These are phyloP conservation scores for Eupsilia transversa DNA, from an alignment of 2,888 invertebrate genomes.

Conservation along the genomic window DNA sequence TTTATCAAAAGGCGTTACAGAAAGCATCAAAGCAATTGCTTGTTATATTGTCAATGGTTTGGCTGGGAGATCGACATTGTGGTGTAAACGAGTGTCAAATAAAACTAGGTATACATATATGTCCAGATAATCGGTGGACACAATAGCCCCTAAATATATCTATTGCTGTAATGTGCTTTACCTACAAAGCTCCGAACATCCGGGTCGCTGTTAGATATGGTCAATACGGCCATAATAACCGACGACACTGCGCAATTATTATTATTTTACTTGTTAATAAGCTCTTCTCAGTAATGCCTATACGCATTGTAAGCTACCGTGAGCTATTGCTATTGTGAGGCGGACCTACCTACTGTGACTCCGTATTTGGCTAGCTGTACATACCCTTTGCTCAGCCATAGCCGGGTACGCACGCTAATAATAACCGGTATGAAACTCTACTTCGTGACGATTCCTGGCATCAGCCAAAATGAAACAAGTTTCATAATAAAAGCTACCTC, in stretches of 20 bases:
- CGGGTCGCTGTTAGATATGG: conserved; percentile 5
- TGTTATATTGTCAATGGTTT: background rate
- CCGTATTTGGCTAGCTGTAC: background rate
- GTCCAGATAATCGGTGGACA: background rate
- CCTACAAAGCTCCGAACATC: background rate
- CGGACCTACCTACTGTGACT: background rate
- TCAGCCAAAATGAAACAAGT: conserved; percentile 46
- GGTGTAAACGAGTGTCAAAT: background rate
- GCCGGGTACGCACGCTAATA: conserved; percentile 1
- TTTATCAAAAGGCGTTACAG: background rate
- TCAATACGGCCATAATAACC: background rate
- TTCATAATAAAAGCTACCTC: conserved; percentile 45
- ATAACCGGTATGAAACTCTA: conserved; percentile 21
- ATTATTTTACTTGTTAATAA: conserved; percentile 1
- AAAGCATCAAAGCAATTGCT: background rate
- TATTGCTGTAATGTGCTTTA: conserved; percentile 12
- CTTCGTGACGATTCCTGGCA: conserved; percentile 22
- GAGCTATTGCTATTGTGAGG: too few species aligned
- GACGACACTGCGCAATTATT: background rate
- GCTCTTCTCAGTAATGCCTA: background rate
- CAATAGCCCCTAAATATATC: conserved; percentile 14
- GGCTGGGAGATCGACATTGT: background rate
- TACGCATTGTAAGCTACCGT: background rate
- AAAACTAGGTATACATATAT: background rate
- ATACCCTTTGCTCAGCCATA: background rate